Evolutionary conservation across 2,797 vertebrate species (phyloP).

Genomic region (Pyrocephalus nanus): DNA sequence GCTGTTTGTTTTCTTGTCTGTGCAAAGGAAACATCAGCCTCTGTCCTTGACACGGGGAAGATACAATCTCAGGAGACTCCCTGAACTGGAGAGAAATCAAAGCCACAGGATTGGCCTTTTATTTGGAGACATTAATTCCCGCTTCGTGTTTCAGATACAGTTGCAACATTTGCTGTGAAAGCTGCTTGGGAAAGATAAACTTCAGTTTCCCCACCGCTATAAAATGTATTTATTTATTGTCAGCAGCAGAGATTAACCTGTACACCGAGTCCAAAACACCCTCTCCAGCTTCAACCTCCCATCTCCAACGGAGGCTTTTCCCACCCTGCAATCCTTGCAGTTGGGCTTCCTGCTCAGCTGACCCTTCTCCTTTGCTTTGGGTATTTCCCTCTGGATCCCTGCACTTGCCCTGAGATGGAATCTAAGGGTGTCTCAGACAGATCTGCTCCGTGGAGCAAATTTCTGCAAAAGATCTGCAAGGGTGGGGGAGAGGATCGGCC

Average conservation of each 20-base stretch:
- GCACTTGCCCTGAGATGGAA: background rate
- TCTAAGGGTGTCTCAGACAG: background rate
- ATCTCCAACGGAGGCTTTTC: background rate
- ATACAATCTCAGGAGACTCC: conserved; percentile 28
- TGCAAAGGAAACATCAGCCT: conserved; percentile 5
- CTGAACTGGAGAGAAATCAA: conserved; percentile 1
- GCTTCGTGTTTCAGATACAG: background rate
- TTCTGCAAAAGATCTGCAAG: background rate
- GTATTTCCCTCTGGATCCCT: background rate
- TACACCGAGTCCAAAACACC: background rate
- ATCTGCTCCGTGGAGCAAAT: background rate
- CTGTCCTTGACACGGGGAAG: conserved; percentile 40
- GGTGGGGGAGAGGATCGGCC: background rate
- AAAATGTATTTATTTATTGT: conserved; percentile 11
- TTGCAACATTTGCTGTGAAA: conserved; percentile 37
- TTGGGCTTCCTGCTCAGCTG: background rate
- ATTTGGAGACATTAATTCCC: background rate
- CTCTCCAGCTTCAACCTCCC: background rate
- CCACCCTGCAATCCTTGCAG: background rate
- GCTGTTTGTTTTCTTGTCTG: background rate
- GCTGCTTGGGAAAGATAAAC: conserved; percentile 18
- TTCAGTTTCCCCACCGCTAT: background rate
- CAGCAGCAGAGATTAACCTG: conserved; percentile 17
- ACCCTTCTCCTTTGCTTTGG: background rate
- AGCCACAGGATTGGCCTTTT: background rate